Evolutionary conservation across 2,797 vertebrate genomes (phyloP), one percentile per base, ranked within the genome.

Genomic region (Chelonia mydas): DNA sequence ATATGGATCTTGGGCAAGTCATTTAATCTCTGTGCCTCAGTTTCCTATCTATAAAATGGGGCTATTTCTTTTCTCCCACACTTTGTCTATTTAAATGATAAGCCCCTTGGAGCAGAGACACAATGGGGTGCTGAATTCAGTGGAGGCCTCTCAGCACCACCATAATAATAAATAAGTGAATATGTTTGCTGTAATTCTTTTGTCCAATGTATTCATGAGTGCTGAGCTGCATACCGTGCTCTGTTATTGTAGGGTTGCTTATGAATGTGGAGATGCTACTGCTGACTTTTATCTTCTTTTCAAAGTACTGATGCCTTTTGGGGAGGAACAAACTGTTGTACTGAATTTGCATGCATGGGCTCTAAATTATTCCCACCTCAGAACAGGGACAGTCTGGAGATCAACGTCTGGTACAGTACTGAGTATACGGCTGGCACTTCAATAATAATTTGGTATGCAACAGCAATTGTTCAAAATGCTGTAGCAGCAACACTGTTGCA

Each of bases 381-480:
- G 72, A 27, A 41, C 25, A 47, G 17, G 19, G 19, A 68, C 5
- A 9, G n/a, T n/a, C 8, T 68, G 37, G 65, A 68, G 17, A 21
- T 37, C 17, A 21, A 21, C n/a, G n/a, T 68, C 19, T 68, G 51
- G 55, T 87, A 41, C 54, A 54, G 65, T 33, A 8, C 41, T 94
- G 49, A 54, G 27, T 79, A 81, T 72, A 55, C 49, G 5, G 33
- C 84, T 81, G 90, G 65, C 87, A 78, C 82, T 90, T 79, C 17
- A n/a, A 65, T 17, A 88, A 74, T 25, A 78, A 78, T 2, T 50
- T 0, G 3, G 82, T 87, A 92, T 51, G 28, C 28, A 83, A 83
- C 93, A 89, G 93, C 81, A 87, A 50, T 88, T 61, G 0, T 83
- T 84, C n/a, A 77, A 47, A 76, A 76, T 45, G 11, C 21, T 76